These are phyloP conservation scores for Arbacia lixula DNA, from an alignment of 53 echinoderm and acorn worm species.

Conservation along the genomic window DNA sequence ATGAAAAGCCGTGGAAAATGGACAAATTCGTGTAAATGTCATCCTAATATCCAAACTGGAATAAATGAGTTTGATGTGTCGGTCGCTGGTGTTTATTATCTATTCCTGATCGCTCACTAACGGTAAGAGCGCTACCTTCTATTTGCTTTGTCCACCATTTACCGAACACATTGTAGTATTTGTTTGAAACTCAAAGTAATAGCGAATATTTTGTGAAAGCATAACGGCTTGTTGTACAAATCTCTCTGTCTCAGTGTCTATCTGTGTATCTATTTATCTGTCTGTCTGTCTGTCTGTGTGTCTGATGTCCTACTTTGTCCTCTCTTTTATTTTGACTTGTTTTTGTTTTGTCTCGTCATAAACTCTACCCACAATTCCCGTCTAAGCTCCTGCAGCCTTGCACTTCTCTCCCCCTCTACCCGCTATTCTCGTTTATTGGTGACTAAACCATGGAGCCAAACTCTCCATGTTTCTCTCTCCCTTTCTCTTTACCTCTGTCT, in stretches of 20 bases:
- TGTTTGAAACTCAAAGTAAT: no score
- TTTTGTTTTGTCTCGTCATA: not conserved
- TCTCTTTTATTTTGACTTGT: not conserved
- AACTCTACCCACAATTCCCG: no score
- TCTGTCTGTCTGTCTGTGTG: not conserved
- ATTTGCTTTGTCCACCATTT: no score
- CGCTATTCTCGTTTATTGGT: no score
- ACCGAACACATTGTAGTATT: no score
- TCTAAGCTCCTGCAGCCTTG: no score
- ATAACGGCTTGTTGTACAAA: not conserved
- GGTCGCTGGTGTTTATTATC: not conserved
- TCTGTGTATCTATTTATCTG: not conserved
- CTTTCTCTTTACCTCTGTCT: no score
- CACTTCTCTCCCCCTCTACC: no score
- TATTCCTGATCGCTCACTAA: not conserved
- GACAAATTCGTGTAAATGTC: constrained; percentile 41
- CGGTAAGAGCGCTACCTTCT: not conserved
- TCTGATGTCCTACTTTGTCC: not conserved
- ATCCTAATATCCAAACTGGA: constrained; percentile 48
- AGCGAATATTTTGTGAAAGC: not conserved
- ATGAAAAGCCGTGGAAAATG: not conserved
- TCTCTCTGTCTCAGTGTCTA: not conserved
- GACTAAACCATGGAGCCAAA: no score
- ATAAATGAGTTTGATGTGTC: constrained; percentile 25
- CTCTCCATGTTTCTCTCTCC: no score